Evolutionary conservation across 2,797 vertebrate genomes (phyloP), one percentile per base, ranked within the genome.

Genomic region (Rhodeus uyekii): DNA sequence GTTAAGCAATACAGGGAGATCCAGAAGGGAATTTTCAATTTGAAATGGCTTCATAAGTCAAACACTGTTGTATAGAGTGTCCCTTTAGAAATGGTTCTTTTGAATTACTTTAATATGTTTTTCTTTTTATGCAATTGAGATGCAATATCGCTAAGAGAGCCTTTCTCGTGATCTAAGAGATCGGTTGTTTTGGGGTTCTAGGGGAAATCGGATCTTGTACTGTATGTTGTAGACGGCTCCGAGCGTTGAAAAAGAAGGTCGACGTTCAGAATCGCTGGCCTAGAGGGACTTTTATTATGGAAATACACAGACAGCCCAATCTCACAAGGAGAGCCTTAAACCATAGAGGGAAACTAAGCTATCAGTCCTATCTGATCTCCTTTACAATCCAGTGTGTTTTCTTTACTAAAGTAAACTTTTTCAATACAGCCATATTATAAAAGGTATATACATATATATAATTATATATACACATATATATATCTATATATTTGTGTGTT

Each of bases 401-500:
- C 92, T 94, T 93, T 93, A 94, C 93, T 92, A 88, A 94, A 87
- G 91, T 93, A 90, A 87, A 90, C 89, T 88, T 94, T 95, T 95
- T 94, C 94, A 93, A 95, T 95, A 90, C 89, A 95, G 94, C 95
- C 94, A 95, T 95, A 95, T 93, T 93, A 93, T 93, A 90, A 94
- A 94, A 88, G 80, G 83, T 90, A 87, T 94, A 91, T 89, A 87
- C 93, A 93, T 94, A 94, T 92, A 94, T 92, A 94, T 94, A 87
- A 85, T 85, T 78, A 89, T 87, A 94, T 93, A 93, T 92, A 91
- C 71, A 81, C 77, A 93, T 92, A 93, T 90, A 93, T 94, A 94
- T 94, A 93, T 90, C 92, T 94, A 94, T 94, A 94, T 95, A 94
- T 95, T 93, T 95, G 93, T 95, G 94, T 95, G 94, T 95, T 95